Base-by-base conservation (phyloP, 2,113 vertebrate species). In the Clarias gariepinus region DNA sequence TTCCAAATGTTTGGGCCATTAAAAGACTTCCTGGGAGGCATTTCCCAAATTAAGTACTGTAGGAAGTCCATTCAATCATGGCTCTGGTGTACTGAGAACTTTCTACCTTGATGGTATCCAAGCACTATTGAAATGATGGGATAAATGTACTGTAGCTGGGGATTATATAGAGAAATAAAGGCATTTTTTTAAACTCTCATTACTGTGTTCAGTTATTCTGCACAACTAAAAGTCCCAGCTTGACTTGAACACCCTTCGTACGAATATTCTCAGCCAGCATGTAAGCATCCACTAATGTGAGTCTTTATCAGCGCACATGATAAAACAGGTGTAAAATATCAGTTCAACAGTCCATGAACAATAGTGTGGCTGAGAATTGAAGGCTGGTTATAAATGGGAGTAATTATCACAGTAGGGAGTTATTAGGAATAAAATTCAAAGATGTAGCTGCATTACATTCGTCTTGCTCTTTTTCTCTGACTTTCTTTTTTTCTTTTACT, bases 351-450 rank as follows among this genome's bases (percentile, higher is more conserved):
- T 21, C 79, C 55, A 60, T 81, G 66, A 63, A 86, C 66, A 82
- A 82, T 58, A 80, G 77, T 33, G 57, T 25, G 68, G 63, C 13
- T 53, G 47, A 87, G 58, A 23, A 82, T 82, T 76, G 66, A 87
- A 82, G 47, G 80, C 57, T 87, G 85, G 41, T 61, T 73, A 81
- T 71, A 25, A 87, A 73, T 76, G 78, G 68, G 68, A 71, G 36
- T 82, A 61, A 82, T 87, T 64, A 87, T 87, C 80, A 76, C 85
- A 64, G 79, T 64, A 7, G 80, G 79, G 58, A 64, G 66, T 63
- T 86, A 86, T 86, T 86, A 87, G 76, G 28, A 77, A 77, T 81
- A 87, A 66, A 83, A 81, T 64, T 82, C 80, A 76, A 28, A 64
- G 74, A 36, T 66, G 84, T 57, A 78, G 28, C 73, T 64, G 36